Evolutionary conservation across 1,140 invertebrate genomes (phyloP), one percentile per base, ranked within the genome.

Genomic region (Drosophila nigromelanica): DNA sequence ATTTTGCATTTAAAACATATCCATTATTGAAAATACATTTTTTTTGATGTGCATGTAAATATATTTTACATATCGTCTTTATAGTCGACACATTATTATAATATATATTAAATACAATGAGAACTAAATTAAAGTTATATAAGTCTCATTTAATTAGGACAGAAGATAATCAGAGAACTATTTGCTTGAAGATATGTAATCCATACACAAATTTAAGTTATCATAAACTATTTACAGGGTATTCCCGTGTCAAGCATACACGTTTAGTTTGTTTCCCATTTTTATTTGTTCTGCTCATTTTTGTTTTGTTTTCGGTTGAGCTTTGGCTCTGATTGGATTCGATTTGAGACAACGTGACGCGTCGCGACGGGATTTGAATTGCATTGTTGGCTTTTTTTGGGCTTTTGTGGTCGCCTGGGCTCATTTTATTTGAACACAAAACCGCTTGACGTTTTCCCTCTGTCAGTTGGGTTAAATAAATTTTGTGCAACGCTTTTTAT

Each of bases 281-380:
- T 40, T 10, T 8, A 50, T 33, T 27, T 58, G 18, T 2, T 7
- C 5, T 30, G 14, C 43, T 7, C 12, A 27, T 39, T 39, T 66
- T 35, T 58, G 63, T 48, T 72, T 72, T 15, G 61, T 52, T 52
- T 52, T 52, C 10, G 50, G 30, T 14, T 35, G 50, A 35, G 43
- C 52, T 67, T 72, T 59, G 61, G 39, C 14, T 58, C 47, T 72
- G 69, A 64, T 64, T 71, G 68, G 68, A 71, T 71, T 71, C 68
- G 42, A n/a, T 71, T 39, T 43, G 52, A 39, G 33, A 6, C 52
- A 40, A 39, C 35, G 15, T 40, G 37, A 39, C 37, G 33, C 52
- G 14, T 21, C 51, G 51, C 68, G 39, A 35, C 45, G 48, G 59
- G 60, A 72, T 52, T 72, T 66, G 62, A 47, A 72, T 72, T 72